Conservation (phyloP, 1,140 invertebrate genomes). For the Magallana gigas region DNA sequence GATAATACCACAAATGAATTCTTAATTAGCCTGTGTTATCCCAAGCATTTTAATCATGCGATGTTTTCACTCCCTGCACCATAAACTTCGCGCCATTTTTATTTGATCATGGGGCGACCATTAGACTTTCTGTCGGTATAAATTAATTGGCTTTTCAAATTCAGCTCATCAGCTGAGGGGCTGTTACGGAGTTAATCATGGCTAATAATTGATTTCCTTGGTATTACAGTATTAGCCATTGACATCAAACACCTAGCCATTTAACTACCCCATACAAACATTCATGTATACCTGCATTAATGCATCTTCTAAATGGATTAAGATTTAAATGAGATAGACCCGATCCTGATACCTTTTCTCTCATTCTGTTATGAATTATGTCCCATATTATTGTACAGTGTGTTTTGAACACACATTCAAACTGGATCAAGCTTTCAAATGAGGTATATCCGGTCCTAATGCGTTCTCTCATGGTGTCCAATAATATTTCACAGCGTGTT, state of each 20-base stretch:
- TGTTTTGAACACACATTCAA: background rate
- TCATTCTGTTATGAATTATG: background rate
- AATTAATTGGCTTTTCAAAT: conserved; percentile 37
- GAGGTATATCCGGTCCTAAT: no score
- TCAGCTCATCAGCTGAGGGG: background rate
- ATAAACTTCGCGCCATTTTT: conserved; percentile 1
- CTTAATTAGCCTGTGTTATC: conserved; percentile 1
- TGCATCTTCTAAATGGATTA: background rate
- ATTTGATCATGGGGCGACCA: conserved; percentile 28
- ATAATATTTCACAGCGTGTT: background rate
- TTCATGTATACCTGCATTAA: background rate
- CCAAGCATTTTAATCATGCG: conserved; percentile 6
- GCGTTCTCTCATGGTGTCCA: background rate
- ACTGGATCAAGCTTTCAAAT: background rate
- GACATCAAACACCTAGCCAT: background rate
- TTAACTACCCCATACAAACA: background rate
- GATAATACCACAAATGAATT: background rate
- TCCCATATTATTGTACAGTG: background rate
- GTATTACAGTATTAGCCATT: conserved; percentile 2
- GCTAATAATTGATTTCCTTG: conserved; percentile 7
- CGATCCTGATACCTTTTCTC: background rate
- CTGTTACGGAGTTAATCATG: conserved; percentile 21
- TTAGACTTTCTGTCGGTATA: conserved; percentile 1
- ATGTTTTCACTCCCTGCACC: background rate
- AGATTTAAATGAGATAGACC: background rate